Evolutionary conservation across 2,113 vertebrate genomes (phyloP).

Genomic region (Bungarus multicinctus): DNA sequence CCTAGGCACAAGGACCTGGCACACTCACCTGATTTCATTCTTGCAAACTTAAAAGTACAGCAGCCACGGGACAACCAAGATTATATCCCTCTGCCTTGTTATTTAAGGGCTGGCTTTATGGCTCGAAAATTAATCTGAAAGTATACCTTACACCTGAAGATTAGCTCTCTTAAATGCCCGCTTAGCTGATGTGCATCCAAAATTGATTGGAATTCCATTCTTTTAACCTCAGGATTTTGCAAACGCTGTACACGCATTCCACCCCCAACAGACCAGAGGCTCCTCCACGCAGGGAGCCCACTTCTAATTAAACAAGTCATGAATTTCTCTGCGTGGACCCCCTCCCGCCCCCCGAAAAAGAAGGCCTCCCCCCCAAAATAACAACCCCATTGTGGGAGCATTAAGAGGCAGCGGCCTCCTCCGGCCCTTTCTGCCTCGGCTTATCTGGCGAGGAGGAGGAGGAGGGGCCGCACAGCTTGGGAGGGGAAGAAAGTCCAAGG

Average conservation of each 20-base stretch:
- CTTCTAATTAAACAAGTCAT: constrained; percentile 38
- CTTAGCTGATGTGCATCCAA: constrained; percentile 29
- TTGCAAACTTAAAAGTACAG: not conserved
- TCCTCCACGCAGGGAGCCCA: constrained; percentile 26
- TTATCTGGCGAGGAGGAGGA: not conserved
- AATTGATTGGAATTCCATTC: constrained; percentile 14
- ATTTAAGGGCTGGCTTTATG: constrained; percentile 6
- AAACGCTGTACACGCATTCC: not conserved
- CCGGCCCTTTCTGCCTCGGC: not conserved
- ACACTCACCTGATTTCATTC: not conserved
- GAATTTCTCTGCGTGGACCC: not conserved
- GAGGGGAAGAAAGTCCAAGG: constrained; percentile 42
- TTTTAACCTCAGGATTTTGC: not conserved
- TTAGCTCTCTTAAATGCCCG: constrained; percentile 16
- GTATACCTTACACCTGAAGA: constrained; percentile 1
- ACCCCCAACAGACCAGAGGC: not conserved
- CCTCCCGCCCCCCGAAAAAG: not conserved
- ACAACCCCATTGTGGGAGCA: constrained; percentile 15
- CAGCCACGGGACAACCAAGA: not conserved
- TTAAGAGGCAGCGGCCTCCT: constrained; percentile 29
- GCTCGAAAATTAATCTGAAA: not conserved
- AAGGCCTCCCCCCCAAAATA: constrained; percentile 27
- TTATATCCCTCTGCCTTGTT: constrained; percentile 18
- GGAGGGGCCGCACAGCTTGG: not conserved
- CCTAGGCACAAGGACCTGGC: not conserved